Conservation (phyloP, 1,140 invertebrate species). For the Drosophila dunni region DNA sequence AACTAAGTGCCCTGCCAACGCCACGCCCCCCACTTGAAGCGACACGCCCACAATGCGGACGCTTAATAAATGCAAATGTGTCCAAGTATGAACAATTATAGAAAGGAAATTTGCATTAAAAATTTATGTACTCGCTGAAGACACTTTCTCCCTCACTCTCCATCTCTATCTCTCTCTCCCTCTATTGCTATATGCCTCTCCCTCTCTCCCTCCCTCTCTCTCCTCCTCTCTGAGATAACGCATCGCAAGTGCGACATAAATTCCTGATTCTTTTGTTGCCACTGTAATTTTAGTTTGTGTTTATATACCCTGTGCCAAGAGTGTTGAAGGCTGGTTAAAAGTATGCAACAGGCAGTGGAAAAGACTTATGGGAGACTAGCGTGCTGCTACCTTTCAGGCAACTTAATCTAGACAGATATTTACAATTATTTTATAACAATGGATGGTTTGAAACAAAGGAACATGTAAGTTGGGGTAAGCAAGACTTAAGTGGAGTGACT, state of each 20-base stretch:
- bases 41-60: conserved; percentile 20
- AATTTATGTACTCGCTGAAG: conserved; percentile 72
- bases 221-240: conserved; percentile 52
- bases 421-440: too few species aligned
- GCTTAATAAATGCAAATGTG: conserved; percentile 80
- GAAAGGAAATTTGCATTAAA: conserved; percentile 82
- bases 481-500: too few species aligned
- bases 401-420: too few species aligned
- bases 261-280: conserved; percentile 27
- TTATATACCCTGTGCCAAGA: neutral
- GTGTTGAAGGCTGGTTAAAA: too few species aligned
- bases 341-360: too few species aligned
- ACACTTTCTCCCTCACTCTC: neutral
- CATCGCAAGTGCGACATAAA: conserved; percentile 74
- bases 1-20: conserved; percentile 64
- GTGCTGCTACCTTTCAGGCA: too few species aligned
- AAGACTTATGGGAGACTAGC: too few species aligned
- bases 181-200: neutral
- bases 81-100: conserved; percentile 81
- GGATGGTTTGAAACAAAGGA: too few species aligned
- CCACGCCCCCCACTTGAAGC: neutral
- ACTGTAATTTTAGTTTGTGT: conserved; percentile 15
- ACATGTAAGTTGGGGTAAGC: too few species aligned
- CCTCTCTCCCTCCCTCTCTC: neutral
- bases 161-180: conserved; percentile 7